Percentiles rank a stretch among this genome's conserved stretches.
These are phyloP conservation scores for Danaus chrysippus DNA, from an alignment of 2,888 invertebrate species.

Conservation along the genomic window DNA sequence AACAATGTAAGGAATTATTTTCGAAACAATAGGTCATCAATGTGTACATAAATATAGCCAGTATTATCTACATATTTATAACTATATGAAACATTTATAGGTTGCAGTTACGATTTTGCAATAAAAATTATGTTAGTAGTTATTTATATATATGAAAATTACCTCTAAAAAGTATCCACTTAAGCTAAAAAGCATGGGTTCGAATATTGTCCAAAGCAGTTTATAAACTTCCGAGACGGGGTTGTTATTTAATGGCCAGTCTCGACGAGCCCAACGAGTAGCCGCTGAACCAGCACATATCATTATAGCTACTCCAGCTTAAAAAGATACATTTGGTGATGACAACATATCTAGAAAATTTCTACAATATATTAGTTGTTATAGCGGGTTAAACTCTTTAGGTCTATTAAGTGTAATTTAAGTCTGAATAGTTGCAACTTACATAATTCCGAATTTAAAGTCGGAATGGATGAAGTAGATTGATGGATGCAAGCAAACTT, in stretches of 20 bases:
- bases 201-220: conserved; percentile 64
- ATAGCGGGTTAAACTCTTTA: too few species aligned
- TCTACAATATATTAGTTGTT: neutral
- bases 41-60: too few species aligned
- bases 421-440: too few species aligned
- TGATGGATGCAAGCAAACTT: too few species aligned
- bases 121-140: neutral
- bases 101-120: too few species aligned
- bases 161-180: conserved; percentile 70
- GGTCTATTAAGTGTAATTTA: too few species aligned
- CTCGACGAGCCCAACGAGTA: conserved; percentile 65
- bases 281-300: conserved; percentile 68
- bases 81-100: too few species aligned
- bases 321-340: conserved; percentile 20
- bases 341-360: neutral
- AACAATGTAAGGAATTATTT: too few species aligned
- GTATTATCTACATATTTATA: too few species aligned
- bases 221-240: conserved; percentile 67
- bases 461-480: too few species aligned
- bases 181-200: conserved; percentile 69
- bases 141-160: conserved; percentile 20
- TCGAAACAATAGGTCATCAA: too few species aligned
- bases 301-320: conserved; percentile 74
- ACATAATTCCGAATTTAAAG: too few species aligned
- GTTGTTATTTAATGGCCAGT: conserved; percentile 64